These are phyloP conservation scores for Columba guinea DNA, from an alignment of 2,797 vertebrate species.

Conservation along the genomic window DNA sequence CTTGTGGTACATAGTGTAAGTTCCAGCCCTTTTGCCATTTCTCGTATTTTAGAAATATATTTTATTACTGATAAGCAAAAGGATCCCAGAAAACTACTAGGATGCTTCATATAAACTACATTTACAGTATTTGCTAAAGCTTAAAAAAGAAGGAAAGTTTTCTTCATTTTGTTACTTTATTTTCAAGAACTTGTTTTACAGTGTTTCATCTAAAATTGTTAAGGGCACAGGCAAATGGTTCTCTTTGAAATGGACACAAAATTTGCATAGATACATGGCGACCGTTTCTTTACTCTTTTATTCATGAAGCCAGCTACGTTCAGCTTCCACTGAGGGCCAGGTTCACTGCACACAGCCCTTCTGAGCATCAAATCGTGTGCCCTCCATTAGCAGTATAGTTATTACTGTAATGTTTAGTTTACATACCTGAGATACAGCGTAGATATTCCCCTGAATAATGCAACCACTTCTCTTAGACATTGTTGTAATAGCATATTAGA, in stretches of 20 bases:
- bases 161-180: not conserved
- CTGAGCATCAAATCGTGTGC: not conserved
- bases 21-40: not conserved
- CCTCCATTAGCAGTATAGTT: not conserved
- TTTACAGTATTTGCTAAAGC: not conserved
- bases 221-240: not conserved
- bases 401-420: not conserved
- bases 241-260: not conserved
- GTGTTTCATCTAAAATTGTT: not conserved
- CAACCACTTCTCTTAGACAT: not conserved
- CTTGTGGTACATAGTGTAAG: not conserved
- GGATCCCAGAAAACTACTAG: not conserved
- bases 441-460: not conserved
- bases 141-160: not conserved
- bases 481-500: not conserved
- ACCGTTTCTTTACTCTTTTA: not conserved
- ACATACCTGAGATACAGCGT: not conserved
- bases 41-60: not conserved
- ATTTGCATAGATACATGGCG: not conserved
- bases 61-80: not conserved
- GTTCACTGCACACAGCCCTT: not conserved
- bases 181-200: not conserved
- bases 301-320: not conserved
- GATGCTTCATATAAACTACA: not conserved
- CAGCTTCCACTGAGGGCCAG: not conserved